A percentile compares a stretch with the other conserved stretches of the same genome.
phyloP scores from a whole-genome alignment of 2,888 invertebrate genomes.

The Drosophila prolongata region DNA sequence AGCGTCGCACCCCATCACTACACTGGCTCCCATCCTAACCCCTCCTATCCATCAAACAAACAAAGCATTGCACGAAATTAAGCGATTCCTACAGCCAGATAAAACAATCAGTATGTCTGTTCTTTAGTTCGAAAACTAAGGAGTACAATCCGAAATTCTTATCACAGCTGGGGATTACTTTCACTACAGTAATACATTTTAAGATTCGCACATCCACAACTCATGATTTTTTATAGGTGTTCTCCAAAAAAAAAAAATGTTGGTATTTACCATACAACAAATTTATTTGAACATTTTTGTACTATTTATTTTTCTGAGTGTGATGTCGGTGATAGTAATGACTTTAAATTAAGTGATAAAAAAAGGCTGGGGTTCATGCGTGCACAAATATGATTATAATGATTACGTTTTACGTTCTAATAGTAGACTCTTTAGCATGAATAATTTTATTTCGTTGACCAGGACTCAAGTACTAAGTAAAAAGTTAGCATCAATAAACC shows the following conservation, averaged over 20 bases:
- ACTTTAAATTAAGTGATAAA: not conserved
- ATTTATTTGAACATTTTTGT: no score
- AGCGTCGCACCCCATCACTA: constrained; percentile 16
- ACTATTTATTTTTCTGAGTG: not conserved
- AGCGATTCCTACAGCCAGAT: not conserved
- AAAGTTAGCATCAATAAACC: no score
- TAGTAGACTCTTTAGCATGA: not conserved
- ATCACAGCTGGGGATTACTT: no score
- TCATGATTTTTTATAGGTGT: no score
- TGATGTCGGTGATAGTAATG: not conserved
- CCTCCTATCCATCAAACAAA: not conserved
- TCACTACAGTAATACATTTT: no score
- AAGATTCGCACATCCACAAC: no score
- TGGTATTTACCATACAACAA: no score
- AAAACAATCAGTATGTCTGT: not conserved
- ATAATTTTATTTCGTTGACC: not conserved
- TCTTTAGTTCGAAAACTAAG: not conserved
- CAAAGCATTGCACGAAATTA: not conserved
- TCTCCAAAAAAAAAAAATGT: no score
- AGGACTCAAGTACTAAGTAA: no score
- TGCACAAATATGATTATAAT: constrained; percentile 4
- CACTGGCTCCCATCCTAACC: not conserved
- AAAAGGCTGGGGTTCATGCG: constrained; percentile 15
- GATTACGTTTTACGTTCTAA: not conserved
- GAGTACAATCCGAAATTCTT: no score